Evolutionary conservation across 2,888 invertebrate species (phyloP), one percentile per base, ranked within the genome.

Genomic region (Busseola fusca): DNA sequence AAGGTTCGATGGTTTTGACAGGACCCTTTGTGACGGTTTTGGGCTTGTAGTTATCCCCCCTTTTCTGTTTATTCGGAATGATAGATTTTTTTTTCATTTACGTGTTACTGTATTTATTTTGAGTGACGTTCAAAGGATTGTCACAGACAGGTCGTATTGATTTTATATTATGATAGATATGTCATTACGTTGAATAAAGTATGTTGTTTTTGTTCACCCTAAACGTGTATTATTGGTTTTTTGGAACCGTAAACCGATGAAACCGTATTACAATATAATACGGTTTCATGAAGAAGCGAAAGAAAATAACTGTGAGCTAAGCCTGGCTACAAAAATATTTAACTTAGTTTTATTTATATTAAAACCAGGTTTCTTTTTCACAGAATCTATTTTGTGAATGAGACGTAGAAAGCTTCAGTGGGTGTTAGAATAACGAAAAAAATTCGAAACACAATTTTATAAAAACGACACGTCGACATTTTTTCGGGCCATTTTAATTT

Each of bases 1-100:
- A 85, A 85, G 85, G 84, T 84, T 85, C 84, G 84, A 84, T 85
- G 84, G 69, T 81, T 82, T 75, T 84, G 84, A 85, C 85, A 82
- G 80, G 76, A 60, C 77, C 72, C 75, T 85, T 85, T 85, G 82
- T 83, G 60, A 76, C 64, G 42, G 63, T 81, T 76, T 65, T 69
- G 77, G 75, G 77, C 30, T 72, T 81, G 71, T 85, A 84, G 85
- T 85, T 79, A 72, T 78, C 62, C 65, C 72, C 76, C 75, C 76
- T 74, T 78, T 56, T 10, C 59, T 71, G 74, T 75, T 64, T 74
- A 67, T 71, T 71, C 56, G 30, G 63, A 78, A 74, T 62, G 82
- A 81, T 69, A 69, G 64, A 64, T 72, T 64, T 79, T 84, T 72
- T 80, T 84, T 81, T 83, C 72, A 81, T 79, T 69, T 62, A 73